Conservation (phyloP, 2,797 vertebrate genomes). For the Cryptoprocta ferox region DNA sequence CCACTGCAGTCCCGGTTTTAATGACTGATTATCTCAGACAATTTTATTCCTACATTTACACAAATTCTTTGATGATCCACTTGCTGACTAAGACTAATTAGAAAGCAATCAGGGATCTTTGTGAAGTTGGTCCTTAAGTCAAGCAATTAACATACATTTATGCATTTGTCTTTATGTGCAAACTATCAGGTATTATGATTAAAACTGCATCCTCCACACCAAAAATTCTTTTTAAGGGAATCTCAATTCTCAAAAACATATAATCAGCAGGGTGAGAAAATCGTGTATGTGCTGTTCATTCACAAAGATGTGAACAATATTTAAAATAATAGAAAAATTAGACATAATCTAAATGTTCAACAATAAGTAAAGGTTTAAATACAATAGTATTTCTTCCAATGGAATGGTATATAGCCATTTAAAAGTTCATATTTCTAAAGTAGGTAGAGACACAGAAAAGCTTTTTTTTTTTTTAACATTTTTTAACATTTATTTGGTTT, state of each 20-base stretch:
- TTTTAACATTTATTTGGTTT: too few relatives aligned
- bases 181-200: background rate
- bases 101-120: background rate
- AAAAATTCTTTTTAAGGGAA: background rate
- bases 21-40: background rate
- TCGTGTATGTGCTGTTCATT: background rate
- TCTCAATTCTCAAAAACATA: background rate
- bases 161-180: background rate
- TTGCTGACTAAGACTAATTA: background rate
- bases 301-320: background rate
- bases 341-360: background rate
- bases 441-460: background rate
- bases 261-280: background rate
- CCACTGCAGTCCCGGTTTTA: background rate
- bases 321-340: background rate
- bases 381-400: background rate
- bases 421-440: background rate
- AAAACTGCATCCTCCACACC: background rate
- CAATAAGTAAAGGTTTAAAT: background rate
- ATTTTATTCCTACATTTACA: background rate
- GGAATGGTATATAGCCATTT: background rate
- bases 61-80: conserved; percentile 15
- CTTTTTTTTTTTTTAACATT: background rate
- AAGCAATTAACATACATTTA: background rate
- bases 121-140: background rate